Evolutionary conservation across 2,888 invertebrate genomes (phyloP).

Genomic region (Hypercompe scribonia): DNA sequence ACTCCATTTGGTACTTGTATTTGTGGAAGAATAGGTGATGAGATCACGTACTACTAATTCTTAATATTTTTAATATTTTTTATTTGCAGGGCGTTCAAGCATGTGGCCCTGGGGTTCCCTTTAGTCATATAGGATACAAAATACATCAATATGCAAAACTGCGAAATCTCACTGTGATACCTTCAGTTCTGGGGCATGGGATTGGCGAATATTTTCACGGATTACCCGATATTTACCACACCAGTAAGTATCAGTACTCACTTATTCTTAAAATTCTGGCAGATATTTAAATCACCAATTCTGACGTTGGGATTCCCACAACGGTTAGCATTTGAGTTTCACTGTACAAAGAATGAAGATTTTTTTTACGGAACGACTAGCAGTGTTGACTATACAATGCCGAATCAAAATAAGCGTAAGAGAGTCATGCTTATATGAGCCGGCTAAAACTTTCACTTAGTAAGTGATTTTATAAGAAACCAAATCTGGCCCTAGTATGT

Average conservation of each 20-base stretch:
- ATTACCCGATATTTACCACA: constrained; percentile 95
- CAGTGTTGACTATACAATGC: no score
- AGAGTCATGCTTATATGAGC: no score
- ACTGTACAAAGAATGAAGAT: no score
- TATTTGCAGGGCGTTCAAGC: constrained; percentile 80
- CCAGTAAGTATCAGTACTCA: constrained; percentile 84
- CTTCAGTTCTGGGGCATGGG: constrained; percentile 96
- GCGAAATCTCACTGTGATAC: constrained; percentile 89
- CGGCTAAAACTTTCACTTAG: no score
- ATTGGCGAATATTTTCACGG: constrained; percentile 97
- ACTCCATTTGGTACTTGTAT: neutral
- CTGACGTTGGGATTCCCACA: neutral
- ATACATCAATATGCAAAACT: constrained; percentile 89
- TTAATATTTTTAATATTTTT: neutral
- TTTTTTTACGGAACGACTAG: no score
- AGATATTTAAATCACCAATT: neutral
- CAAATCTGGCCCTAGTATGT: no score
- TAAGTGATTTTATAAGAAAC: no score
- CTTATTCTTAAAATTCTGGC: neutral
- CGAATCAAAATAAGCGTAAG: no score
- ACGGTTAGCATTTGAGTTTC: no score
- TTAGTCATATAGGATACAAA: constrained; percentile 87
- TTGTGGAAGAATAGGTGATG: neutral
- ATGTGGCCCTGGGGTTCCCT: constrained; percentile 88
- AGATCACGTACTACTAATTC: neutral